Evolutionary conservation across 92 coral and sea anemone species (phyloP), one percentile per base, ranked within the genome.

Genomic region (Porites divaricata): DNA sequence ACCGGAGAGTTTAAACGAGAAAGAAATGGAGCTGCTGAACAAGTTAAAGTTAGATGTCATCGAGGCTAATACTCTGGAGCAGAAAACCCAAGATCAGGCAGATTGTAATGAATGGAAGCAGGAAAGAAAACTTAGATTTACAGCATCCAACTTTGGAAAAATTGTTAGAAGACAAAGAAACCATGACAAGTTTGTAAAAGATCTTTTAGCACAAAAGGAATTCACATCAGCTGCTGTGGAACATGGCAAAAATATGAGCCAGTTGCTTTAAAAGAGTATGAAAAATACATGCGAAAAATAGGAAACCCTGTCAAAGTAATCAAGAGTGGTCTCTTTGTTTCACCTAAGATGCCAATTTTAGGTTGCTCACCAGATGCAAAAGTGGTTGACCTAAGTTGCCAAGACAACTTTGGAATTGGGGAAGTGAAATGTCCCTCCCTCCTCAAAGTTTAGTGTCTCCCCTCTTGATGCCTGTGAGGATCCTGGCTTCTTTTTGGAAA

Each of bases 331-430:
- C 13, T 82, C 81, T 64, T 66, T n/a, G n/a, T n/a, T n/a, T n/a
- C n/a, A n/a, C n/a, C n/a, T n/a, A n/a, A n/a, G n/a, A n/a, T n/a
- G n/a, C n/a, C n/a, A n/a, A n/a, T n/a, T n/a, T n/a, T n/a, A n/a
- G n/a, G n/a, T n/a, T n/a, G n/a, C n/a, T n/a, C 95, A 22, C 95
- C 95, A 9, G 89, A 92, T 83, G 91, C 79, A 48, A n/a, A n/a
- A n/a, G n/a, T n/a, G n/a, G n/a, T n/a, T 83, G 93, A 92, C 73
- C 2, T 65, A 28, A 66, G 84, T n/a, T 67, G 80, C 68, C 41
- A 2, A 74, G 84, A 85, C 23, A 64, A 15, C 1, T 92, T 78
- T n/a, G n/a, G n/a, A n/a, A n/a, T n/a, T 89, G 95, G 41, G 5
- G 93, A 92, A 70, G 86, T 92, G 17, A 92, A 89, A 86, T 92